phyloP scores from a whole-genome alignment of 1,140 invertebrate species.

The Drosophila carrolli region DNA sequence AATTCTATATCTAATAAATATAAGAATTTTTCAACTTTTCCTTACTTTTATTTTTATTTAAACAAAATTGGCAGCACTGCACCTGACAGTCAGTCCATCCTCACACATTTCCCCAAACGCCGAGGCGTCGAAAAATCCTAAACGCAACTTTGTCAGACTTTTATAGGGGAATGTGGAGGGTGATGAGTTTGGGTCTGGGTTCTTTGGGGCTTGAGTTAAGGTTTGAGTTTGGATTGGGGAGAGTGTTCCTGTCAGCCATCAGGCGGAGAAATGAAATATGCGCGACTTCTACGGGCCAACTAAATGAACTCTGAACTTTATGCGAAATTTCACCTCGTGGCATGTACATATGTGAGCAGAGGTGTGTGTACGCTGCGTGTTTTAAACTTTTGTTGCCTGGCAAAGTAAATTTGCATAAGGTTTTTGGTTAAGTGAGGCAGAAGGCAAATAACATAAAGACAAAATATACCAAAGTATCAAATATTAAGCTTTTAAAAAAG shows the following conservation, averaged over 20 bases:
- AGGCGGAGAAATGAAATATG: conserved; percentile 55
- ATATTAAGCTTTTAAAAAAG: too few species aligned
- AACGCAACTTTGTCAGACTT: conserved; percentile 50
- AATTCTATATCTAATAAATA: neutral
- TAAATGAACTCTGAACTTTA: conserved; percentile 62
- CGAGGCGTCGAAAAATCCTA: conserved; percentile 42
- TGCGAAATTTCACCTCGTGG: conserved; percentile 40
- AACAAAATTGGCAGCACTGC: conserved; percentile 13
- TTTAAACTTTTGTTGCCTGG: conserved; percentile 44
- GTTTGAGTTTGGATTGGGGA: conserved; percentile 1
- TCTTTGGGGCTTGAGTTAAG: neutral
- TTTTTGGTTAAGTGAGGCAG: conserved; percentile 17
- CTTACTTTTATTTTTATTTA: neutral
- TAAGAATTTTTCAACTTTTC: neutral
- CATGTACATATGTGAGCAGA: neutral
- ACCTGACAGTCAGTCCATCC: conserved; percentile 32
- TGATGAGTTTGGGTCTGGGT: neutral
- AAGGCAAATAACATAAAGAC: neutral
- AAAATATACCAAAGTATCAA: neutral
- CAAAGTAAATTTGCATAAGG: conserved; percentile 58
- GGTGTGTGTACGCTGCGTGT: conserved; percentile 33
- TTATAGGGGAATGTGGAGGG: neutral
- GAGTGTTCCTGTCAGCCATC: conserved; percentile 45
- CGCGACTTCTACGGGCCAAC: conserved; percentile 33
- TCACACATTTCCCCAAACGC: conserved; percentile 13